phyloP scores from a whole-genome alignment of 2,888 invertebrate genomes.

The Rhagium mordax region DNA sequence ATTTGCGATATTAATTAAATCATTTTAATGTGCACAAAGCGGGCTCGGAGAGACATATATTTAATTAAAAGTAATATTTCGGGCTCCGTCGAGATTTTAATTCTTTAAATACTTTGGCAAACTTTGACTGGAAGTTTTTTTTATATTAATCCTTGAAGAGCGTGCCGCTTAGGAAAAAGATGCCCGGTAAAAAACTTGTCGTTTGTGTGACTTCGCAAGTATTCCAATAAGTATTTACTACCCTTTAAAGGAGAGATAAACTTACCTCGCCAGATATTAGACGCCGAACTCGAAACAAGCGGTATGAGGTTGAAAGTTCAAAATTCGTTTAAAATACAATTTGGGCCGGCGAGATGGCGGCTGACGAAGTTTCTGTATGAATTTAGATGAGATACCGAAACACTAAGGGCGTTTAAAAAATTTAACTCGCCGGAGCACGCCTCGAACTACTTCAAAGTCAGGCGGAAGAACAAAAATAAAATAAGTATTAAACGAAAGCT shows the following conservation, averaged over 20 bases:
- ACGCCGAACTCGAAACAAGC: background rate
- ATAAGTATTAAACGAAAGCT: background rate
- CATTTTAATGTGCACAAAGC: background rate
- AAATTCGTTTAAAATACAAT: conserved; percentile 26
- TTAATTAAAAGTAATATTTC: background rate
- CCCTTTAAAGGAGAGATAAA: too few relatives aligned
- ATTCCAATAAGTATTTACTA: background rate
- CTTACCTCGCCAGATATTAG: conserved; percentile 10
- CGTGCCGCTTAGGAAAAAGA: background rate
- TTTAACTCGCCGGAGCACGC: background rate
- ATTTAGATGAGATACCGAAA: conserved; percentile 11
- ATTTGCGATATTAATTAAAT: background rate
- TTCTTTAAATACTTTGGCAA: background rate
- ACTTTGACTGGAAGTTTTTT: background rate
- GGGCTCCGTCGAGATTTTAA: background rate
- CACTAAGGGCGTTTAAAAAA: background rate
- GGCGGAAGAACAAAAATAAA: background rate
- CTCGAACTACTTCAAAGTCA: background rate
- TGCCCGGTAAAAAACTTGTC: background rate
- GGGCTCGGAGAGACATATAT: background rate
- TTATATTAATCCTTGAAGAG: background rate
- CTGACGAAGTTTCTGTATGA: conserved; percentile 16
- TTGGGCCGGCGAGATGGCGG: background rate
- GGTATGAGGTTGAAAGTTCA: conserved; percentile 6
- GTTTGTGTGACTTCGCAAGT: background rate